These are phyloP conservation scores for Scaptomyza caliginosa DNA, from an alignment of 2,888 invertebrate genomes.

Conservation along the genomic window DNA sequence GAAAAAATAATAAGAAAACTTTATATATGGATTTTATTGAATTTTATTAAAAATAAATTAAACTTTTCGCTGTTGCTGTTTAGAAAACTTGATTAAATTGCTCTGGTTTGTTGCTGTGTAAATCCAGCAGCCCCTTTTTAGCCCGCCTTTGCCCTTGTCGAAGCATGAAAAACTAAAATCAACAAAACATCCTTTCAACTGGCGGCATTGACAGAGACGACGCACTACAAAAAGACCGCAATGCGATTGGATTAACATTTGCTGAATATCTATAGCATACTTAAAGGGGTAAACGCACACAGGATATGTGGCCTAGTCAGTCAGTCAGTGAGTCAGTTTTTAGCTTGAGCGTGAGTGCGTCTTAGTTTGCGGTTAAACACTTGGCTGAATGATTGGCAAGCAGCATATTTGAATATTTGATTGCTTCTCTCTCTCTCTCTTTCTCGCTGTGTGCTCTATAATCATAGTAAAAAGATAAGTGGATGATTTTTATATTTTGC, in stretches of 20 bases:
- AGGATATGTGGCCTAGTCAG: conserved; percentile 8
- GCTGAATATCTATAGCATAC: conserved; percentile 53
- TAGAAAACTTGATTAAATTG: not conserved
- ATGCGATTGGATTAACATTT: conserved; percentile 74
- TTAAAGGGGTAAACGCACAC: conserved; percentile 1
- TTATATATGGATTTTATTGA: too few relatives aligned
- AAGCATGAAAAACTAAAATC: conserved; percentile 35
- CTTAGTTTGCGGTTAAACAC: conserved; percentile 68
- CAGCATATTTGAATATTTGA: conserved; percentile 70
- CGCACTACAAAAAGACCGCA: conserved; percentile 70
- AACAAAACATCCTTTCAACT: conserved; percentile 53
- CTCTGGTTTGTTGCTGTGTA: conserved; percentile 2
- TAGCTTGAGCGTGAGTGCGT: conserved; percentile 44
- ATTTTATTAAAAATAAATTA: too few relatives aligned
- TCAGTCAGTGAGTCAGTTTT: conserved; percentile 13
- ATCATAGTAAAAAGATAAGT: not conserved
- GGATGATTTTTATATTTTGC: not conserved
- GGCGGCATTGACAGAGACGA: conserved; percentile 24
- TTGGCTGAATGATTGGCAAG: conserved; percentile 58
- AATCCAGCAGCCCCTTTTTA: not conserved
- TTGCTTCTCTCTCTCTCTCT: conserved; percentile 32
- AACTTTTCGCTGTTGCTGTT: too few relatives aligned
- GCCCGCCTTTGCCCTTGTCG: not conserved
- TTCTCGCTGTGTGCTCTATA: not conserved
- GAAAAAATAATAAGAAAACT: not conserved